Percentiles rank a stretch among this genome's conserved stretches.
Evolutionary conservation across 2,797 vertebrate genomes (phyloP).

Genomic region (Melanotaenia nigrans): DNA sequence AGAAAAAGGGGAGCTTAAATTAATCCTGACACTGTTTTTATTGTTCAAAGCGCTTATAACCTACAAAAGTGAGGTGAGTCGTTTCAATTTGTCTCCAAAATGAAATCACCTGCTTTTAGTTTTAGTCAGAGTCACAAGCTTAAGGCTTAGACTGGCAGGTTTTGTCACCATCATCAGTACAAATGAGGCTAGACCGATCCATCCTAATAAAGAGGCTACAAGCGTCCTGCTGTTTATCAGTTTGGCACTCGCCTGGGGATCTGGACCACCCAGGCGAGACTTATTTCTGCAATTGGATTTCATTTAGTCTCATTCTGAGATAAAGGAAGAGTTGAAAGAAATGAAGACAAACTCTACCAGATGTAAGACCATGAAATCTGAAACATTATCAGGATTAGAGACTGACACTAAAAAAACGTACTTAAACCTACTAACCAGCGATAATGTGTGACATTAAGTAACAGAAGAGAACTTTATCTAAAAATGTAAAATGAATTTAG

Average conservation of each 20-base stretch:
- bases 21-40: neutral
- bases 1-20: neutral
- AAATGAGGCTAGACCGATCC: constrained; percentile 11
- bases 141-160: constrained; percentile 18
- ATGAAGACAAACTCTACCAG: constrained; percentile 7
- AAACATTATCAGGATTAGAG: constrained; percentile 2
- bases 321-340: constrained; percentile 1
- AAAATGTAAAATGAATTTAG: no score
- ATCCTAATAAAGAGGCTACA: constrained; percentile 48
- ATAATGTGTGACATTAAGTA: no score
- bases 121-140: constrained; percentile 8
- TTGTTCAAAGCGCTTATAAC: constrained; percentile 34
- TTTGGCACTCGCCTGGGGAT: constrained; percentile 11
- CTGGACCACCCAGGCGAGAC: constrained; percentile 17
- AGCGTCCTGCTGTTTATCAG: constrained; percentile 26
- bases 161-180: constrained; percentile 2
- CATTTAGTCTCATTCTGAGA: constrained; percentile 36
- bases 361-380: constrained; percentile 13
- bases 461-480: no score
- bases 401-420: neutral
- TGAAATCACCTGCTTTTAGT: constrained; percentile 18
- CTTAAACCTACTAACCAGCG: neutral
- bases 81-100: constrained; percentile 27
- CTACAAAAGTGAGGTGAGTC: constrained; percentile 9
- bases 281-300: constrained; percentile 47